Evolutionary conservation across 2,797 vertebrate genomes (phyloP).

Genomic region (Eulemur rubriventer): DNA sequence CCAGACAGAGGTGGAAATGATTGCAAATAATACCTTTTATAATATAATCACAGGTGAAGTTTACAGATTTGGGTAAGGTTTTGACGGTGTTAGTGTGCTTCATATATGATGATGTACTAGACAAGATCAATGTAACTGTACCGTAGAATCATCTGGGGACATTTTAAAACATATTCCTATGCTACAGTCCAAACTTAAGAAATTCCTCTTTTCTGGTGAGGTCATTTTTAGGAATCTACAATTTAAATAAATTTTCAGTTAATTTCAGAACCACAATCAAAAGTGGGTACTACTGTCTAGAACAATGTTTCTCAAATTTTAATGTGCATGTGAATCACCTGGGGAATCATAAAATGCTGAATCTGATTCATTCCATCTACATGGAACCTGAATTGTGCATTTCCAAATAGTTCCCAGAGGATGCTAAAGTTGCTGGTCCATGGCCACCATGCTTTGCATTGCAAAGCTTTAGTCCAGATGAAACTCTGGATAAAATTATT

Average conservation of each 20-base stretch:
- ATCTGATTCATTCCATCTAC: not conserved
- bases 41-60: not conserved
- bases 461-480: not conserved
- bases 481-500: not conserved
- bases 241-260: constrained; percentile 19
- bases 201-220: not conserved
- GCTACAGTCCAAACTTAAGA: not conserved
- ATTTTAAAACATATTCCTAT: constrained; percentile 7
- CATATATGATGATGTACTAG: not conserved
- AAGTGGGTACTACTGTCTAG: constrained; percentile 7
- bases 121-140: not conserved
- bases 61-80: not conserved
- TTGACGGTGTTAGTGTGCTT: not conserved
- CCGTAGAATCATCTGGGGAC: not conserved
- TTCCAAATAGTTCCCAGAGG: not conserved
- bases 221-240: not conserved
- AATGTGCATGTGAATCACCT: not conserved
- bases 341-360: constrained; percentile 32
- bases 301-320: constrained; percentile 22
- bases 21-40: not conserved
- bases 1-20: not conserved
- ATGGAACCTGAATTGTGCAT: not conserved
- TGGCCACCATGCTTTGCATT: not conserved
- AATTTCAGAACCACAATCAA: constrained; percentile 27
- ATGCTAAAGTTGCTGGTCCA: not conserved